These are phyloP conservation scores for Callimorpha dominula DNA, from an alignment of 2,888 invertebrate genomes.

Conservation along the genomic window DNA sequence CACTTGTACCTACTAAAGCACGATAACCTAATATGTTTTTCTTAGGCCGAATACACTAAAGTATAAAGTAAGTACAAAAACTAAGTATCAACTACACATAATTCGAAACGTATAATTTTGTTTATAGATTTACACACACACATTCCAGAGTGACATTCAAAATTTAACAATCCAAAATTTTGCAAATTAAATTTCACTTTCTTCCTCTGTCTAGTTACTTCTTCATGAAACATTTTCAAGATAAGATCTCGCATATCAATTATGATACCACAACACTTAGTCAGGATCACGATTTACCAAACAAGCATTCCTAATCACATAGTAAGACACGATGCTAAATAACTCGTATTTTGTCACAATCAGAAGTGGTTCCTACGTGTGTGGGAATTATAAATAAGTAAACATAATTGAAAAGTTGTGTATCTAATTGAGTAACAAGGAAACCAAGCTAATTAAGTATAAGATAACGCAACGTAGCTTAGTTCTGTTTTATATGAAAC, in stretches of 20 bases:
- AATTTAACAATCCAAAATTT: too few relatives aligned
- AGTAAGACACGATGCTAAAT: not conserved
- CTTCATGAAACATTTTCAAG: too few relatives aligned
- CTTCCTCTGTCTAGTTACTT: too few relatives aligned
- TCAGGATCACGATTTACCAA: not conserved
- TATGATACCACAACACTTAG: too few relatives aligned
- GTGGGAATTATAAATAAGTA: conserved; percentile 44
- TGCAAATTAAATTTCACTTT: too few relatives aligned
- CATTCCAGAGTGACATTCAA: too few relatives aligned
- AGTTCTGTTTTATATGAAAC: conserved; percentile 38
- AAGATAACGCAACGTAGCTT: conserved; percentile 40
- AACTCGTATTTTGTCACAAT: not conserved
- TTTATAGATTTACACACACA: too few relatives aligned
- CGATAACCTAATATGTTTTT: not conserved
- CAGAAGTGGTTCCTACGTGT: conserved; percentile 32
- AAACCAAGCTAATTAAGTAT: conserved; percentile 47
- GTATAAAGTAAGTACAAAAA: not conserved
- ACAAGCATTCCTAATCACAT: not conserved
- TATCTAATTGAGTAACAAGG: conserved; percentile 52
- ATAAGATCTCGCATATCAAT: too few relatives aligned
- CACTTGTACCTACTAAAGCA: not conserved
- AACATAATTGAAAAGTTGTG: conserved; percentile 54
- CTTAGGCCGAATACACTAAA: not conserved
- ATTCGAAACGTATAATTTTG: too few relatives aligned
- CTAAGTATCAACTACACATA: not conserved